Evolutionary conservation across 2,113 vertebrate species (phyloP).

Genomic region (Takifugu bimaculatus): DNA sequence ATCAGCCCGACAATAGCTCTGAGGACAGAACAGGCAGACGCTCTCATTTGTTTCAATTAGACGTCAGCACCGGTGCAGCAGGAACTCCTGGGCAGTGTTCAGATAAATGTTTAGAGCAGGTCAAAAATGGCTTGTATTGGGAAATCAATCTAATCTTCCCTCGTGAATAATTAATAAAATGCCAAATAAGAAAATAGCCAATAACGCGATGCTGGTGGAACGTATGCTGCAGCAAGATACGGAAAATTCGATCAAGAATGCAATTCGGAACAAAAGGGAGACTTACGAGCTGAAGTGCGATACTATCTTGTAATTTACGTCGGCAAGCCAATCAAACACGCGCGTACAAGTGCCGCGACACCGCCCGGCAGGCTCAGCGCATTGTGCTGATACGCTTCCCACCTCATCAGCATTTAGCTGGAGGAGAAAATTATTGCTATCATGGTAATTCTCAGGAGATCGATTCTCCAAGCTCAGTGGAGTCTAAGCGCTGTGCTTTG

Average conservation of each 20-base stretch:
- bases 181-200: no score
- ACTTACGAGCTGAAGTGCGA: no score
- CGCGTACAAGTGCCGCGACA: background rate
- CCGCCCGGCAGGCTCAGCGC: slow-evolving; percentile 9
- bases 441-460: slow-evolving; percentile 11
- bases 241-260: background rate
- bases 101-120: no score
- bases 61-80: slow-evolving; percentile 39
- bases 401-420: slow-evolving; percentile 2
- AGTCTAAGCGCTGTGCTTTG: background rate
- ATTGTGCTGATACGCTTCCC: slow-evolving; percentile 13
- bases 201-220: no score
- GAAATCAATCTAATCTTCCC: no score
- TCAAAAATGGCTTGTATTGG: no score
- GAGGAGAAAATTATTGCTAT: background rate
- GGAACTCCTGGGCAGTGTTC: no score
- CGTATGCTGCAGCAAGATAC: background rate
- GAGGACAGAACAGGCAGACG: slow-evolving; percentile 17
- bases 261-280: background rate
- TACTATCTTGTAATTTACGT: no score
- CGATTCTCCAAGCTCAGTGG: background rate
- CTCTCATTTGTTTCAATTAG: slow-evolving; percentile 55
- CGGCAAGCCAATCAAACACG: no score
- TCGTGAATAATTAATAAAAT: no score
- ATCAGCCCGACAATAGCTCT: slow-evolving; percentile 42